Evolutionary conservation across 2,888 invertebrate species (phyloP).

Genomic region (Temnothorax ravouxi): DNA sequence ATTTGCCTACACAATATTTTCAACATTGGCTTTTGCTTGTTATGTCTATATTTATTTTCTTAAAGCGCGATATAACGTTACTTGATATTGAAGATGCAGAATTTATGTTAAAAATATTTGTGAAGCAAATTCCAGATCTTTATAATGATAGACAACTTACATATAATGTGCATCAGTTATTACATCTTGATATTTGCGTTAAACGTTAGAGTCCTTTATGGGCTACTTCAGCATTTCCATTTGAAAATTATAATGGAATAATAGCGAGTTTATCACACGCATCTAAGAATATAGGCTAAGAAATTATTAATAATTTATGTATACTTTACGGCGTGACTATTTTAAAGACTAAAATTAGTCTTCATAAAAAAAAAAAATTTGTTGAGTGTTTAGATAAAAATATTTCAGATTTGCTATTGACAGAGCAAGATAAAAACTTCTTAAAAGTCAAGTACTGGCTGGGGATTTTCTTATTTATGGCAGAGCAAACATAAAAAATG

Average conservation of each 20-base stretch:
- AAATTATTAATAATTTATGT: slow-evolving; percentile 21
- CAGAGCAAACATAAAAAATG: slow-evolving; percentile 9
- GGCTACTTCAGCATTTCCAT: slow-evolving; percentile 5
- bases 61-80: not conserved
- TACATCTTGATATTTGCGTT: not conserved
- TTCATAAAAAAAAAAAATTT: not conserved
- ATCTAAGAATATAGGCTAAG: slow-evolving; percentile 10
- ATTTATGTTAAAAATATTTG: slow-evolving; percentile 8
- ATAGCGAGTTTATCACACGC: not conserved
- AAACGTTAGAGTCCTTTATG: slow-evolving; percentile 1
- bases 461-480: not conserved
- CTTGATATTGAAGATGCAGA: not conserved
- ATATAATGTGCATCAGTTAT: slow-evolving; percentile 17
- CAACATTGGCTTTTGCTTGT: slow-evolving; percentile 14
- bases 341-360: not conserved
- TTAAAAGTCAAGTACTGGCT: not conserved
- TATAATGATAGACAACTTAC: not conserved
- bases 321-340: not conserved
- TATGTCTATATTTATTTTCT: not conserved
- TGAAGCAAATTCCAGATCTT: not conserved
- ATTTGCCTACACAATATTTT: not conserved
- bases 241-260: slow-evolving; percentile 9
- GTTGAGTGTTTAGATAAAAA: not conserved
- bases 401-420: slow-evolving; percentile 3
- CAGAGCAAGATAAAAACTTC: slow-evolving; percentile 1